Evolutionary conservation across 1,140 invertebrate species (phyloP).

Genomic region (Ephestia elutella): DNA sequence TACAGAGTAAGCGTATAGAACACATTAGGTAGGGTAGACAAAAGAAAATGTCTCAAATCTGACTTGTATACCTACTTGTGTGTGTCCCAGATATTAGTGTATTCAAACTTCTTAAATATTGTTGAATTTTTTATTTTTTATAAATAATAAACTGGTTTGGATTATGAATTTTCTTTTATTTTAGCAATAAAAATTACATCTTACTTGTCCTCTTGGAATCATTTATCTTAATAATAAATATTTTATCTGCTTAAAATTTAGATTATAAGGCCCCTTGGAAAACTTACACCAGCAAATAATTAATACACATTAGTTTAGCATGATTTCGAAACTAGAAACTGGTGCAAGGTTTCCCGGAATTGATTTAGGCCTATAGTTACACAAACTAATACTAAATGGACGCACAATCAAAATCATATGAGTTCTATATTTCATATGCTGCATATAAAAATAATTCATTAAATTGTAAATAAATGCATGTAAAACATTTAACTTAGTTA

Average conservation of each 20-base stretch:
- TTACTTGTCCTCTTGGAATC: conserved; percentile 42
- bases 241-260: conserved; percentile 59
- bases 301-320: conserved; percentile 14
- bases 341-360: conserved; percentile 10
- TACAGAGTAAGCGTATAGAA: too few relatives aligned
- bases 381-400: conserved; percentile 50
- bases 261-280: conserved; percentile 50
- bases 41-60: too few relatives aligned
- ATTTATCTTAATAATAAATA: conserved; percentile 57
- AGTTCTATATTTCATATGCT: conserved; percentile 40
- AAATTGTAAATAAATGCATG: conserved; percentile 70
- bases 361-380: conserved; percentile 29
- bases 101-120: too few relatives aligned
- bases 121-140: background rate
- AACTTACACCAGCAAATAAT: conserved; percentile 27
- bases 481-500: conserved; percentile 33
- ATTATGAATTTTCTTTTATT: conserved; percentile 47
- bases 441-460: conserved; percentile 66
- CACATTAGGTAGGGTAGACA: too few relatives aligned
- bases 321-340: conserved; percentile 5
- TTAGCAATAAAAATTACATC: conserved; percentile 64
- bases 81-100: too few relatives aligned
- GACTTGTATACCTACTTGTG: too few relatives aligned
- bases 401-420: conserved; percentile 53
- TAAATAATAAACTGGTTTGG: conserved; percentile 2